Evolutionary conservation across 2,113 vertebrate species (phyloP).

Genomic region (Thalassarche chlororhynchos): DNA sequence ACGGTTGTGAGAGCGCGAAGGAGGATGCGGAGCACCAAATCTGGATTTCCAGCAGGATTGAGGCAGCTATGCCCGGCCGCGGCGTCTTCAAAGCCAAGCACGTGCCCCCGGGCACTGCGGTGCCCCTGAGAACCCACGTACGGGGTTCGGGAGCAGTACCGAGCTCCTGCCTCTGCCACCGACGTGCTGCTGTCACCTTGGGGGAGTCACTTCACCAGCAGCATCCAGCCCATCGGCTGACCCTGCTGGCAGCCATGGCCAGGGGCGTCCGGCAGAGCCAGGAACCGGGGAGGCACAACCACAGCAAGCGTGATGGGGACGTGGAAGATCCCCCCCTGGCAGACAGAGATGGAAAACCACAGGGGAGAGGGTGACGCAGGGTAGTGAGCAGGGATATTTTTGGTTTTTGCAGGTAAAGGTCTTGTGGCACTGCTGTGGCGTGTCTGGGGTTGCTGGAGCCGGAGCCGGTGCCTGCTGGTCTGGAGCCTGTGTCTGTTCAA

Average conservation of each 20-base stretch:
- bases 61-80: background rate
- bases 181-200: accelerated
- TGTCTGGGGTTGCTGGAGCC: background rate
- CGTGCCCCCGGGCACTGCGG: accelerated
- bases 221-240: accelerated
- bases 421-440: background rate
- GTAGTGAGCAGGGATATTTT: accelerated
- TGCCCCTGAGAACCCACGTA: accelerated
- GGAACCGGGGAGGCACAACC: accelerated
- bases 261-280: background rate
- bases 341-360: background rate
- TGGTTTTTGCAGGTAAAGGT: background rate
- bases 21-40: background rate
- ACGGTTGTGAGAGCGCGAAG: background rate
- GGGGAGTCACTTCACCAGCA: background rate
- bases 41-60: background rate
- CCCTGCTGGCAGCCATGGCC: background rate
- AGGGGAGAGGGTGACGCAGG: background rate
- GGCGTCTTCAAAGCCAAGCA: background rate
- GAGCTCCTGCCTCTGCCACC: background rate
- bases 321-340: accelerated
- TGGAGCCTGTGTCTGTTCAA: background rate
- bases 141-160: accelerated
- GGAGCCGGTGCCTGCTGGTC: too few relatives aligned
- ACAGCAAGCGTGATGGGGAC: accelerated